phyloP scores from a whole-genome alignment of 2,113 vertebrate species.

The Rhagologus leucostigma region DNA sequence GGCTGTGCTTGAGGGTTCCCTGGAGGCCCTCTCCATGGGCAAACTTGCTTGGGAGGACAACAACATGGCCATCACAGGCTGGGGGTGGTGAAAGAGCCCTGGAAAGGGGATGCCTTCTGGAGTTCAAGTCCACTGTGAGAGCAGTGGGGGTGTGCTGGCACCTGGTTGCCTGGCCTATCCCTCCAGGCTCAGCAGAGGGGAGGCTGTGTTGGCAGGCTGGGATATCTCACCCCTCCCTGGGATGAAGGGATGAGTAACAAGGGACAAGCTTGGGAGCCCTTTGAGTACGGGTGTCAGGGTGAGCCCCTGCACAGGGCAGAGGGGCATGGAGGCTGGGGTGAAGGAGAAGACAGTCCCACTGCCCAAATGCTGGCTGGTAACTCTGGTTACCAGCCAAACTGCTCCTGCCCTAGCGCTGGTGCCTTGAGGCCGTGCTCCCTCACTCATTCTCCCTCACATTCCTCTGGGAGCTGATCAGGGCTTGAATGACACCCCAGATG shows the following conservation, averaged over 20 bases:
- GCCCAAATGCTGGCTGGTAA: neutral
- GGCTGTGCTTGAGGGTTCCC: neutral
- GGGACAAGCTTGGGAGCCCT: neutral
- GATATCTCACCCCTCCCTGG: neutral
- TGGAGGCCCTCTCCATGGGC: neutral
- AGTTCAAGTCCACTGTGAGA: neutral
- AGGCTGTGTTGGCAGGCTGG: neutral
- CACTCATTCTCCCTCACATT: conserved; percentile 59
- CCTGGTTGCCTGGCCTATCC: neutral
- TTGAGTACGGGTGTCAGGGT: neutral
- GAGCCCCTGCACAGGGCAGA: neutral
- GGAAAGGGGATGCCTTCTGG: neutral
- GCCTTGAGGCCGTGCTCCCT: conserved; percentile 47
- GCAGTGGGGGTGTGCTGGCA: neutral
- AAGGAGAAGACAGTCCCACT: neutral
- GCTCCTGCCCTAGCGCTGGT: conserved; percentile 49
- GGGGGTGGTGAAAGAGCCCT: neutral
- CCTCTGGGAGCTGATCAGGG: conserved; percentile 78
- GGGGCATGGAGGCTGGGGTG: neutral
- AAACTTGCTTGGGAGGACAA: neutral
- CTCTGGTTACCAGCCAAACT: conserved; percentile 12
- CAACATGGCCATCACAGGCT: neutral
- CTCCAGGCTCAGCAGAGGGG: neutral
- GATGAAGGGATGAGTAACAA: neutral
- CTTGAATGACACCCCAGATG: conserved; percentile 81